Evolutionary conservation across 1,140 invertebrate species (phyloP), one percentile per base, ranked within the genome.

Genomic region (Zaprionus ornatus): DNA sequence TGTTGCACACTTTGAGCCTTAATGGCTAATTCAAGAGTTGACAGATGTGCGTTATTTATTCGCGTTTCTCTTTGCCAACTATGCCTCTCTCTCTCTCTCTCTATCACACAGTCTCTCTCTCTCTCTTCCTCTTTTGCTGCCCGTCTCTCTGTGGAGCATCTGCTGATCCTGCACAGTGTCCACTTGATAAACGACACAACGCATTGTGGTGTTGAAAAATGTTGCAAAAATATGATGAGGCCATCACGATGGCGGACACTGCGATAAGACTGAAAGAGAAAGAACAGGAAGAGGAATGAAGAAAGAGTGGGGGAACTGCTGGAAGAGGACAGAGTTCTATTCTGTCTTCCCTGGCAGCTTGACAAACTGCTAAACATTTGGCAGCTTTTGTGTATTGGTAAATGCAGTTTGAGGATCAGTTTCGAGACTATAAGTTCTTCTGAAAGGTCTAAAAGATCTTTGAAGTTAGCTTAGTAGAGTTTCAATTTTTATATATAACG

Each of bases 41-140:
- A 92, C 91, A 92, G 91, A 92, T 91, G 91, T 91, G 88, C 83
- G 82, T 91, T 91, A 92, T 91, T 92, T 90, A 92, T 88, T 86
- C 80, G 67, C 65, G 69, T 80, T 74, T 73, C 66, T 75, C 74
- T 77, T 73, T 79, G 40, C 73, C 74, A 78, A 69, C 77, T 73
- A 60, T 64, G 50, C 23, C 23, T 55, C 19, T 48, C 54, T 69
- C 35, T 68, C 62, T 15, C 17, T 45, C 40, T 62, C 35, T 72
- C 56, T n/a, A n/a, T n/a, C 37, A 27, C 25, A 27, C 5, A 27
- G 25, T 1, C n/a, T 59, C 55, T 32, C 50, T 61, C 42, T 59
- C 21, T 55, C 29, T 65, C 40, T 55, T 45, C 12, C n/a, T 54
- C 27, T 50, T 23, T 62, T n/a, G n/a, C n/a, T n/a, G n/a, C n/a